Percentiles rank a stretch among this genome's conserved stretches.
Evolutionary conservation across 2,113 vertebrate species (phyloP).

Genomic region (Seriola aureovittata): DNA sequence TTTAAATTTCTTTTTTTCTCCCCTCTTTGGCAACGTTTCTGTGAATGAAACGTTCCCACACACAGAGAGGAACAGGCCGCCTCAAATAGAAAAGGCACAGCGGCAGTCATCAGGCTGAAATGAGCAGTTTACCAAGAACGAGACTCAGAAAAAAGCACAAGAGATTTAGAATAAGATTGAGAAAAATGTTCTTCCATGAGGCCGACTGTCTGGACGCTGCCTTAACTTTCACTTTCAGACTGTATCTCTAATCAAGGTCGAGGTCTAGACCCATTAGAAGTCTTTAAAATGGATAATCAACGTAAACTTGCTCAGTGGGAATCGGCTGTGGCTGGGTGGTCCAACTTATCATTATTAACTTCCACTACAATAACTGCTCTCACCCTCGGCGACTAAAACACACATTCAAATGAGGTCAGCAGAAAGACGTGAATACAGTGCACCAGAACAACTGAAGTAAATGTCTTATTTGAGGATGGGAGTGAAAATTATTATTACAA

Average conservation of each 20-base stretch:
- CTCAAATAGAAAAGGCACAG: no score
- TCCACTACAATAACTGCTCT: background rate
- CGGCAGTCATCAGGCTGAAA: no score
- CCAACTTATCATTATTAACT: conserved; percentile 5
- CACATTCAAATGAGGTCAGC: background rate
- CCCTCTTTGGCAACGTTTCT: no score
- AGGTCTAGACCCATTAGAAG: background rate
- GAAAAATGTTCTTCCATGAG: background rate
- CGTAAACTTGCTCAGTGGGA: background rate
- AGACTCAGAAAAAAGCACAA: background rate
- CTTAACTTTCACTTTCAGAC: background rate
- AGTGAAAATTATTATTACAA: conserved; percentile 24
- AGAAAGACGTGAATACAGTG: background rate
- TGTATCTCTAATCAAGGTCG: background rate
- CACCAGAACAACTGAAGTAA: background rate
- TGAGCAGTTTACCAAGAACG: background rate
- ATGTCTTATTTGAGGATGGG: background rate
- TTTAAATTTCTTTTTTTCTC: no score
- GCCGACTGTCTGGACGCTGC: background rate
- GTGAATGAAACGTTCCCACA: no score
- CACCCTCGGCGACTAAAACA: background rate
- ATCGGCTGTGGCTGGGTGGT: conserved; percentile 17
- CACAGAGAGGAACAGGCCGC: no score
- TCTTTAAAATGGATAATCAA: background rate
- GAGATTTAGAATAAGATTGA: background rate